phyloP scores from a whole-genome alignment of 2,113 vertebrate genomes.

The Eptatretus burgeri region DNA sequence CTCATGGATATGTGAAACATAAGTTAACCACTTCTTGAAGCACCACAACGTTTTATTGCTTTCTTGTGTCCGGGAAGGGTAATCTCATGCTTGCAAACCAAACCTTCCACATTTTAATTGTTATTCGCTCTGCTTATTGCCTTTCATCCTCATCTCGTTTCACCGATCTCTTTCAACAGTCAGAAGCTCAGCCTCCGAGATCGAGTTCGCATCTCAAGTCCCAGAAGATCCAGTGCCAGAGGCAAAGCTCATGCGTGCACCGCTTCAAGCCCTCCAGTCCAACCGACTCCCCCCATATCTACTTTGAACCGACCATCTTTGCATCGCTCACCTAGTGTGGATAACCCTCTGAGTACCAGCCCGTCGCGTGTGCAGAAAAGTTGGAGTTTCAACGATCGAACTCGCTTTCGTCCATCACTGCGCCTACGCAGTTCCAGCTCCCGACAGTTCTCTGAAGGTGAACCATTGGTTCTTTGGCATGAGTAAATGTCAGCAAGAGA shows the following conservation, averaged over 20 bases:
- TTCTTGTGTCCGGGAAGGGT: no score
- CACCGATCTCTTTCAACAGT: background rate
- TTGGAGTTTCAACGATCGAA: constrained; percentile 93
- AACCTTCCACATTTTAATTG: no score
- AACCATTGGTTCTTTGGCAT: no score
- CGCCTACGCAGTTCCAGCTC: constrained; percentile 69
- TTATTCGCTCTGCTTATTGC: no score
- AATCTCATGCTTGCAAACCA: no score
- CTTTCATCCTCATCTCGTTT: no score
- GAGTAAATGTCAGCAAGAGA: no score
- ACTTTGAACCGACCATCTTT: constrained; percentile 27
- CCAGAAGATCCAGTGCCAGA: background rate
- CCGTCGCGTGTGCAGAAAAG: constrained; percentile 86
- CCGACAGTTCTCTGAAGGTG: constrained; percentile 45
- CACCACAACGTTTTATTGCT: no score
- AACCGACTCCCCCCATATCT: constrained; percentile 16
- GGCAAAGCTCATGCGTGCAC: background rate
- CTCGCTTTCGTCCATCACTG: constrained; percentile 60
- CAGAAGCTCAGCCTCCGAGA: constrained; percentile 3
- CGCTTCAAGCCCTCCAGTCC: background rate
- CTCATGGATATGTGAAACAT: no score
- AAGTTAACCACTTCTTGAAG: no score
- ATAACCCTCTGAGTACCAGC: constrained; percentile 32
- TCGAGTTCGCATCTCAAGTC: constrained; percentile 2
- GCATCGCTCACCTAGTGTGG: constrained; percentile 33